phyloP scores from a whole-genome alignment of 2,888 invertebrate genomes.

The Pycnomerus fuliginosus region DNA sequence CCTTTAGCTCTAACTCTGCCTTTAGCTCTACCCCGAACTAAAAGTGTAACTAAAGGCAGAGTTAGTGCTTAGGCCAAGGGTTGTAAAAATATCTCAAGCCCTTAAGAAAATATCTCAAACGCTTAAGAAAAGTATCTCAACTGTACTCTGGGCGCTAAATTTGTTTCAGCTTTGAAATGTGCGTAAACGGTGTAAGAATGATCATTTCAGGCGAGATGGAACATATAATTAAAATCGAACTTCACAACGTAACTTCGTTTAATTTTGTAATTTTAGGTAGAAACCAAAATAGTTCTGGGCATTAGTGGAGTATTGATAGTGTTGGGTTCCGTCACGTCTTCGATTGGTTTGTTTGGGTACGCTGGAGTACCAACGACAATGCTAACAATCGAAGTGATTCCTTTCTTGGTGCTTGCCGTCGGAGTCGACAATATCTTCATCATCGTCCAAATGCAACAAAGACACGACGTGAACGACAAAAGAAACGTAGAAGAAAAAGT shows the following conservation, averaged over 20 bases:
- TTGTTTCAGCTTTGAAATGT: no score
- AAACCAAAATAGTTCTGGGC: constrained; percentile 81
- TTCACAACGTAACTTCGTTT: constrained; percentile 23
- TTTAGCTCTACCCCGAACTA: no score
- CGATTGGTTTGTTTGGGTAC: constrained; percentile 86
- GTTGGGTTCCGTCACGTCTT: constrained; percentile 75
- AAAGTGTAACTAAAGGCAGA: no score
- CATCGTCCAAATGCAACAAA: constrained; percentile 77
- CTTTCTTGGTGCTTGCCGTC: constrained; percentile 91
- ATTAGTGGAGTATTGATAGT: constrained; percentile 84
- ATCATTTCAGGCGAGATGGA: constrained; percentile 1
- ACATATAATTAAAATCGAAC: constrained; percentile 22
- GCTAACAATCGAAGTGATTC: constrained; percentile 89
- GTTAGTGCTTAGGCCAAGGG: no score
- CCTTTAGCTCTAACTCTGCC: no score
- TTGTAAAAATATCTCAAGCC: no score
- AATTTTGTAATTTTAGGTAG: constrained; percentile 52
- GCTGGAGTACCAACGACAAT: constrained; percentile 77
- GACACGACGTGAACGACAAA: constrained; percentile 32
- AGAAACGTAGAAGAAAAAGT: constrained; percentile 58
- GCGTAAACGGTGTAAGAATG: no score
- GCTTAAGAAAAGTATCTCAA: no score
- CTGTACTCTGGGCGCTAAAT: no score
- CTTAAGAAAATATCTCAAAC: no score
- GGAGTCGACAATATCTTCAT: constrained; percentile 98